phyloP scores from a whole-genome alignment of 2,888 invertebrate species.

The Mythimna impura region DNA sequence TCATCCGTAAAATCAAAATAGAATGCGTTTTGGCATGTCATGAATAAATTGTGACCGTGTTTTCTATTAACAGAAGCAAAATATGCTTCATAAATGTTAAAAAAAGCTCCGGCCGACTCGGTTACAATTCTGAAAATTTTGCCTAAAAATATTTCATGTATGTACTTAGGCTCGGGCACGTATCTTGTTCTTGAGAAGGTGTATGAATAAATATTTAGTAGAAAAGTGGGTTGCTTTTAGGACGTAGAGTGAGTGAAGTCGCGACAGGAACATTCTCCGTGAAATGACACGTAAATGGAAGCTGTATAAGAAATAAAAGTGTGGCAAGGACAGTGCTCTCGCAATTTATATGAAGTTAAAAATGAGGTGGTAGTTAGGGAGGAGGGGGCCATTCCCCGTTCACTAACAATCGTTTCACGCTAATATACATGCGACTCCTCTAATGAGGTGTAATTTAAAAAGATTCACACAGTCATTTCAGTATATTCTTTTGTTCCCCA shows the following conservation, averaged over 20 bases:
- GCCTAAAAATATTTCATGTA: slow-evolving; percentile 50
- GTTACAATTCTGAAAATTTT: slow-evolving; percentile 38
- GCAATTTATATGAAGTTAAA: slow-evolving; percentile 67
- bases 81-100: slow-evolving; percentile 48
- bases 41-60: slow-evolving; percentile 52
- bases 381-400: slow-evolving; percentile 59
- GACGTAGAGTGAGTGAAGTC: slow-evolving; percentile 57
- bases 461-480: slow-evolving; percentile 46
- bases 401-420: slow-evolving; percentile 68
- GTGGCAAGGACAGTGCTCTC: slow-evolving; percentile 59
- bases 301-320: slow-evolving; percentile 61
- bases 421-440: slow-evolving; percentile 67
- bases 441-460: slow-evolving; percentile 70
- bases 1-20: slow-evolving; percentile 54
- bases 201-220: slow-evolving; percentile 66
- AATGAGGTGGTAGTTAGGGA: slow-evolving; percentile 67
- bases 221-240: slow-evolving; percentile 61
- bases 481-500: slow-evolving; percentile 36
- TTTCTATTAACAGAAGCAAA: slow-evolving; percentile 49
- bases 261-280: slow-evolving; percentile 58
- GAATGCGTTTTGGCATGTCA: slow-evolving; percentile 48
- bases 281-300: slow-evolving; percentile 64
- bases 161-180: slow-evolving; percentile 48
- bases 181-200: slow-evolving; percentile 56
- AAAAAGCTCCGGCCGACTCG: slow-evolving; percentile 6